Evolutionary conservation across 2,113 vertebrate species (phyloP).

Genomic region (Hystrix brachyura): DNA sequence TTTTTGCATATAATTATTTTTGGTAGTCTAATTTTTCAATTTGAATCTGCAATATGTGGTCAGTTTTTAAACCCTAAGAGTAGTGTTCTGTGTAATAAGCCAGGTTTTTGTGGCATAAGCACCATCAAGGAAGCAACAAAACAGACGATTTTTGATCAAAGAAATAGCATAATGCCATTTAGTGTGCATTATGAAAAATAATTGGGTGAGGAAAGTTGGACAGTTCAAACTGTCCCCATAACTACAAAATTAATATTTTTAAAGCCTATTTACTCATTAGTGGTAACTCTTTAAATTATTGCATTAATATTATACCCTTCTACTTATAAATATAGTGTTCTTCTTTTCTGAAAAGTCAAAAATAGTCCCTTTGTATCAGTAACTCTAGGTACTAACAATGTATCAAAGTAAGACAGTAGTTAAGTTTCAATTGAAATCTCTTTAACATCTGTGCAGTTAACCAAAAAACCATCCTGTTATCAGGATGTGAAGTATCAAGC

Average conservation of each 20-base stretch:
- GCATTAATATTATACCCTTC: constrained; percentile 19
- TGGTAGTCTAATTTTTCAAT: not conserved
- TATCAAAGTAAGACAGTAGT: not conserved
- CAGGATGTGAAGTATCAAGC: not conserved
- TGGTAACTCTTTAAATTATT: constrained; percentile 5
- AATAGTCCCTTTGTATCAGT: not conserved
- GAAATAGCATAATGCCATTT: not conserved
- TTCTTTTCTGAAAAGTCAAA: not conserved
- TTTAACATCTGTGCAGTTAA: not conserved
- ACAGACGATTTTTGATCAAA: constrained; percentile 32
- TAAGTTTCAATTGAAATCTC: constrained; percentile 24
- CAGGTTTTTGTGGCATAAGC: not conserved
- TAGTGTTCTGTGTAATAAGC: not conserved
- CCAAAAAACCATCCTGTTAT: not conserved
- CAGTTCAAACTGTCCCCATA: not conserved
- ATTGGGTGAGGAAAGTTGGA: not conserved
- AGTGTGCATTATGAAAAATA: not conserved
- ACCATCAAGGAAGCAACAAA: not conserved
- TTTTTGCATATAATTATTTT: constrained; percentile 48
- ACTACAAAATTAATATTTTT: constrained; percentile 11
- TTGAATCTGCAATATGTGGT: not conserved
- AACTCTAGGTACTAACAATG: not conserved
- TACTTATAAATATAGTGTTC: not conserved
- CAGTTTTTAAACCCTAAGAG: constrained; percentile 33
- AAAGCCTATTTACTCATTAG: constrained; percentile 12